phyloP scores from a whole-genome alignment of 53 echinoderm and acorn worm species.

The Antedon mediterranea region DNA sequence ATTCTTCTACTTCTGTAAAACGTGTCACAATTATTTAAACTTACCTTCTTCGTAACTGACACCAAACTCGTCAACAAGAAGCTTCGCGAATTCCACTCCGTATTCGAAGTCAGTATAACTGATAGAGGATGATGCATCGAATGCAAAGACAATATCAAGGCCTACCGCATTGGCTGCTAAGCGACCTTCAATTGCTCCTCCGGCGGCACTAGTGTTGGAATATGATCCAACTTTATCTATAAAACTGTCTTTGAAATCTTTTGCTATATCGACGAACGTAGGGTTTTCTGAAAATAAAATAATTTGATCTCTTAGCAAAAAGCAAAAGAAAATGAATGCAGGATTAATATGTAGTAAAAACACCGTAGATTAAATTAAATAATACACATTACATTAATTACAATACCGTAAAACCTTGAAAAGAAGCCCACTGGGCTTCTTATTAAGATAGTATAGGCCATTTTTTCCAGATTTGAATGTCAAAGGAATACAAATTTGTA shows the following conservation, averaged over 20 bases:
- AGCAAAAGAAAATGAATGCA: too few relatives aligned
- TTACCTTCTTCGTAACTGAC: conserved; percentile 40
- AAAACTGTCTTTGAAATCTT: conserved; percentile 31
- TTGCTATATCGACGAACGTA: conserved; percentile 24
- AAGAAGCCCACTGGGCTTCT: too few relatives aligned
- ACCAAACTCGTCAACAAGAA: conserved; percentile 37
- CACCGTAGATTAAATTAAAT: too few relatives aligned
- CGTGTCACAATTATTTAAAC: background rate
- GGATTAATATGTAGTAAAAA: too few relatives aligned
- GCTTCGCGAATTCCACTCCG: conserved; percentile 44
- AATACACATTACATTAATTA: too few relatives aligned
- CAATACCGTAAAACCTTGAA: too few relatives aligned
- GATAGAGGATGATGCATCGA: conserved; percentile 47
- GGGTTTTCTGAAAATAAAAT: background rate
- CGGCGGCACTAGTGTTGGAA: conserved; percentile 30
- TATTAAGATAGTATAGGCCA: too few relatives aligned
- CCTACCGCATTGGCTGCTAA: conserved; percentile 31
- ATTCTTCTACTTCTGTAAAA: too few relatives aligned
- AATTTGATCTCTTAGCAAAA: too few relatives aligned
- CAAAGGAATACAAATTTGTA: too few relatives aligned
- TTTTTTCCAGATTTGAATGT: too few relatives aligned
- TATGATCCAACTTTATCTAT: conserved; percentile 36
- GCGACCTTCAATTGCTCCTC: background rate
- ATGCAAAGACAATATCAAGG: conserved; percentile 57
- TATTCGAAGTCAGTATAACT: conserved; percentile 26